Base-by-base conservation (phyloP, 1,140 invertebrate species). In the Cryptotermes secundus region DNA sequence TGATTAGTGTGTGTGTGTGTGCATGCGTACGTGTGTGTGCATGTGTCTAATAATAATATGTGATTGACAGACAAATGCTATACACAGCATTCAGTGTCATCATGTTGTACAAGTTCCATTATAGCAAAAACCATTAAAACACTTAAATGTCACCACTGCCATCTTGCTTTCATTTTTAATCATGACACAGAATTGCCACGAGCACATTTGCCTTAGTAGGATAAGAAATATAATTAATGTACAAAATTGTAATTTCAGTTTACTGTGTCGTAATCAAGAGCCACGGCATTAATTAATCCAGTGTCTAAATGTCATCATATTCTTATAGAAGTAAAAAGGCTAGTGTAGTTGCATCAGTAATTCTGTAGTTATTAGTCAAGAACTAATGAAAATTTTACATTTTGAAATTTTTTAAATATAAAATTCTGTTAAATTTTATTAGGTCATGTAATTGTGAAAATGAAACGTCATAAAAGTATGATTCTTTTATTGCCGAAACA, bases 111-210 rank as follows among this genome's bases (percentile, higher is more conserved):
- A n/a, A 72, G 59, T 31, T 72, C 31, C n/a, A n/a, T 31, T n/a
- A 31, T 26, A 31, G 59, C 31, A 26, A 26, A 72, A 72, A 72
- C n/a, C 59, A 72, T 72, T n/a, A 72, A 72, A 72, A 72, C 59
- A 72, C 59, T n/a, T 72, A 42, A 83, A 53, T 36, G 42, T 83
- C 83, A 83, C 83, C 83, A 83, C 83, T 83, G 83, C 83, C 83
- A 83, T 83, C 83, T 83, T 83, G 83, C 83, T 83, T 83, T 53
- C 34, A 26, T 36, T 83, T 81, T 38, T 45, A 82, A 53, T 83
- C 83, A 72, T n/a, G 83, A 83, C 59, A 83, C 34, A 35, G 59
- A 83, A 65, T 12, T 81, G 80, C 80, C 80, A 81, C 80, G 80
- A 82, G 45, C 81, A 82, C 14, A 38, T 82, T 31, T 31, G 59